These are phyloP conservation scores for Cuniculus paca DNA, from an alignment of 2,797 vertebrate species.

Conservation along the genomic window DNA sequence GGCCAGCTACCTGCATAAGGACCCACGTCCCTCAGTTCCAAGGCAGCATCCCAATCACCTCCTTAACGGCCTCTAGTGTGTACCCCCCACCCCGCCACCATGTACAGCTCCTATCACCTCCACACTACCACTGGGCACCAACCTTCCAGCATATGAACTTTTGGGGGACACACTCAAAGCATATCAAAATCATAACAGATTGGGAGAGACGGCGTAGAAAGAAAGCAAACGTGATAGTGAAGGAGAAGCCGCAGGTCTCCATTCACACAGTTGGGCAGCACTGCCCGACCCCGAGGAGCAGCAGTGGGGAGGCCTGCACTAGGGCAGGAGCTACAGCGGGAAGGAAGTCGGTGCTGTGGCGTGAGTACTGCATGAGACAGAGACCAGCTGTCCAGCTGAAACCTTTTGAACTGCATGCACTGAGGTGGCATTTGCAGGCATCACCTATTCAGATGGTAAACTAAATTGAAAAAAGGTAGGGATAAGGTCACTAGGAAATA, in stretches of 20 bases:
- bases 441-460: not conserved
- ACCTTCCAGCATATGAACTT: not conserved
- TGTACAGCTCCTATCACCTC: not conserved
- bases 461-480: not conserved
- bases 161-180: not conserved
- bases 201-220: not conserved
- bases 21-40: not conserved
- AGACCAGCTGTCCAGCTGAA: accelerated
- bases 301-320: not conserved
- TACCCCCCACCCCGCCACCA: not conserved
- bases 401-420: not conserved
- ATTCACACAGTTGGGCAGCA: too few relatives aligned
- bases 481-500: not conserved
- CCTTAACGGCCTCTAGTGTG: not conserved
- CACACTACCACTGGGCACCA: not conserved
- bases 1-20: not conserved
- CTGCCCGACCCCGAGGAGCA: not conserved
- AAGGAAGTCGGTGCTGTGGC: not conserved
- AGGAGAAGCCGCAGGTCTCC: not conserved
- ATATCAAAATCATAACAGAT: not conserved
- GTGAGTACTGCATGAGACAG: not conserved
- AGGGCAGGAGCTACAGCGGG: not conserved
- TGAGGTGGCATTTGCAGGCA: not conserved
- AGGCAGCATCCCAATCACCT: not conserved
- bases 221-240: not conserved